Percentiles rank a stretch among this genome's conserved stretches.
Evolutionary conservation across 2,888 invertebrate species (phyloP).

Genomic region (Philaethria dido): DNA sequence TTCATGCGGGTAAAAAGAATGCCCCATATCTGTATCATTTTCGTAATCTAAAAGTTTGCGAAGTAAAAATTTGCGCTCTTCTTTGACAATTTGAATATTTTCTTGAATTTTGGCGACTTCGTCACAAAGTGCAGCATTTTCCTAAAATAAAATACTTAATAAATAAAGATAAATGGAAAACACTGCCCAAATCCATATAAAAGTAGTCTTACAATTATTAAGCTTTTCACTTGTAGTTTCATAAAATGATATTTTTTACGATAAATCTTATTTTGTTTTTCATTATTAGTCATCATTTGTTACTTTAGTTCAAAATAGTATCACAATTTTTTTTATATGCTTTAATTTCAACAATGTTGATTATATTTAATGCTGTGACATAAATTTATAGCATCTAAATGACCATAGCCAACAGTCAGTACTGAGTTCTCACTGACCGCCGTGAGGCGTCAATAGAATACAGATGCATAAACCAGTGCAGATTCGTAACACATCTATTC

Average conservation of each 20-base stretch:
- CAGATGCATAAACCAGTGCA: no score
- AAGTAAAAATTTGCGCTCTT: slow-evolving; percentile 92
- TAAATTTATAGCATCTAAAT: no score
- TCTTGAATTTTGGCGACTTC: slow-evolving; percentile 94
- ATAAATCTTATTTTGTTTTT: slow-evolving; percentile 76
- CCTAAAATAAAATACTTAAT: slow-evolving; percentile 72
- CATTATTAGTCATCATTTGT: slow-evolving; percentile 43
- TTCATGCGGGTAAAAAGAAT: slow-evolving; percentile 57
- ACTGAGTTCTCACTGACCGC: no score
- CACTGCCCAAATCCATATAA: not conserved
- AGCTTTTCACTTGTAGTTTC: slow-evolving; percentile 86
- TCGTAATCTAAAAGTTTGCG: slow-evolving; percentile 90
- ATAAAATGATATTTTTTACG: slow-evolving; percentile 85
- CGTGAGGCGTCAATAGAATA: no score
- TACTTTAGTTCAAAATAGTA: not conserved
- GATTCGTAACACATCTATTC: no score
- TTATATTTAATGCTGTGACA: not conserved
- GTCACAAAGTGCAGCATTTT: slow-evolving; percentile 94
- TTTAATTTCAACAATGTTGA: not conserved
- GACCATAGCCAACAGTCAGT: not conserved
- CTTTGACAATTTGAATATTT: slow-evolving; percentile 90
- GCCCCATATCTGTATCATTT: slow-evolving; percentile 65
- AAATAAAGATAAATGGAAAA: not conserved
- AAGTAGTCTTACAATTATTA: slow-evolving; percentile 85
- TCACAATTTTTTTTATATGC: not conserved